These are phyloP conservation scores for Barypeithes pellucidus DNA, from an alignment of 2,888 invertebrate species.

Conservation along the genomic window DNA sequence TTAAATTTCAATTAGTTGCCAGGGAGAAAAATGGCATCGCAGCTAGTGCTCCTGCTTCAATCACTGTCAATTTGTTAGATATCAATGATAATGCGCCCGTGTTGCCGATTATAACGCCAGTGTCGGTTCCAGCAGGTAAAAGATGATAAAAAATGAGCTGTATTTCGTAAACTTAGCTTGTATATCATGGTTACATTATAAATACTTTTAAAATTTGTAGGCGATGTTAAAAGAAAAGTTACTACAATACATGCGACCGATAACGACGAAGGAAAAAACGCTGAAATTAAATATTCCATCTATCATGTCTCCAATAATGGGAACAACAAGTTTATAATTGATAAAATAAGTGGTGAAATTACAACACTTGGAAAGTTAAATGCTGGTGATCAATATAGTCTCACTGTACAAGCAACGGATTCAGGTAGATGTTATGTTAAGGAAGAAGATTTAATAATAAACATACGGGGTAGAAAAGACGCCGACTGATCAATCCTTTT, in stretches of 20 bases:
- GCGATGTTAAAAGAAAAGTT: constrained; percentile 65
- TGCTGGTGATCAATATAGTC: constrained; percentile 91
- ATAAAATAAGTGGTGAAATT: constrained; percentile 82
- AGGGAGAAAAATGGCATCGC: constrained; percentile 85
- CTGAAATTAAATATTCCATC: constrained; percentile 86
- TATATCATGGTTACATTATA: too few species aligned
- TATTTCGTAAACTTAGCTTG: too few species aligned
- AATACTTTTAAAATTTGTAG: constrained; percentile 22
- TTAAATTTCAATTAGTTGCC: constrained; percentile 91
- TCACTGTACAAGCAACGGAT: constrained; percentile 77
- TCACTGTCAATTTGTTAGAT: constrained; percentile 85
- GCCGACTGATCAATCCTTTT: not conserved
- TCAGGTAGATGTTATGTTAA: constrained; percentile 33
- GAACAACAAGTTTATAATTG: constrained; percentile 87
- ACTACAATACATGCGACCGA: constrained; percentile 81
- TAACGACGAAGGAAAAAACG: constrained; percentile 90
- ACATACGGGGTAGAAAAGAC: too few species aligned
- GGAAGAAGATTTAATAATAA: not conserved
- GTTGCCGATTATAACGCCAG: constrained; percentile 85
- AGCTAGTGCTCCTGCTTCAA: constrained; percentile 86
- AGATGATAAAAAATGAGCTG: not conserved
- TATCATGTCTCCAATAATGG: constrained; percentile 95
- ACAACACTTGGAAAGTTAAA: constrained; percentile 86
- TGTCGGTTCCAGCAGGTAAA: constrained; percentile 77
- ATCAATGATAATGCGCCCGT: constrained; percentile 91